Evolutionary conservation across 2,113 vertebrate genomes (phyloP), one percentile per base, ranked within the genome.

Genomic region (Petroica traversi): DNA sequence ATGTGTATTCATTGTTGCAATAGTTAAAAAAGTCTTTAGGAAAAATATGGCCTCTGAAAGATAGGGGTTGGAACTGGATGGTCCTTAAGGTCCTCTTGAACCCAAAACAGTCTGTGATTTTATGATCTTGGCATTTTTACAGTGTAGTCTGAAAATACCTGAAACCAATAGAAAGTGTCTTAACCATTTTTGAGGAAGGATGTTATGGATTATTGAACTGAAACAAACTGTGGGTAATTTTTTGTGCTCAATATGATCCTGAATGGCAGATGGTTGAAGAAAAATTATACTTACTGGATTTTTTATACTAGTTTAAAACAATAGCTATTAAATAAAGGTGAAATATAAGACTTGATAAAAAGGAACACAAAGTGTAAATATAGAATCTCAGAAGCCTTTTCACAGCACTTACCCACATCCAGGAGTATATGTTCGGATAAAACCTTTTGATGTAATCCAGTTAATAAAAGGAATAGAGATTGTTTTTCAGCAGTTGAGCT

Each of bases 331-430:
- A 59, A 18, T 52, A n/a, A 64, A 72, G 5, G 23, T 45, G 57
- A 61, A 40, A 40, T 26, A 10, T 15, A 72, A 85, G n/a, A 48
- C 9, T 91, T 61, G 14, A 11, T 61, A 15, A 36, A 29, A 61
- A 76, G 25, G 45, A 72, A 16, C 20, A 45, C 9, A 36, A 15
- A 34, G 4, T 57, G 12, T 77, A 49, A 66, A 24, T 40, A 36
- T 33, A 40, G 51, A 66, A 54, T 48, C 26, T 40, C 36, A 79
- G 36, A 79, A 64, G 41, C 13, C 10, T 90, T 45, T 68, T 83
- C 15, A 12, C 1, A 11, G 40, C 11, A 12, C 17, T 76, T 93
- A 16, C 0, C 20, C 3, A 0, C 63, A 20, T 61, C 12, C 23
- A 34, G 51, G 33, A 88, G 12, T 12, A 6, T 77, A 33, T 18